Base-by-base conservation (phyloP, 1,140 invertebrate genomes). In the Aphis craccivora region DNA sequence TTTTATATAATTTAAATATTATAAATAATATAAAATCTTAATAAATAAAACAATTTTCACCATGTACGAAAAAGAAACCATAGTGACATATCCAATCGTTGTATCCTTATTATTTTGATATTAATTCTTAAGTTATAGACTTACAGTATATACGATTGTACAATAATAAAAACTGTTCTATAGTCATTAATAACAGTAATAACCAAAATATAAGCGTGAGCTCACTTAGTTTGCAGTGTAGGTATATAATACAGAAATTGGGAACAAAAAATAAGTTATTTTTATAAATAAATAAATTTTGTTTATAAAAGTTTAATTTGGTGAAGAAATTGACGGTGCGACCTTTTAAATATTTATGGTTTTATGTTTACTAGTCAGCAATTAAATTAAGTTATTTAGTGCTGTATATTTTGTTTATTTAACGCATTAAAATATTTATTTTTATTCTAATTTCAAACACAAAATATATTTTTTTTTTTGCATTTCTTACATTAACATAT, bases 1-100 rank as follows among this genome's bases (percentile, higher is more conserved):
- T 43, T 67, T 67, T 14, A 22, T 55, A 67, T 30, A 43, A 89
- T 89, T 87, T 87, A 48, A 87, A 88, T 88, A 51, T 55, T 40
- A 30, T 40, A 55, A 90, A 90, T 43, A 67, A 45, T 37, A 89
- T 0, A 23, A 89, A 43, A 90, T 43, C 20, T 8, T 55, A 43
- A 67, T 76, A n/a, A n/a, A 67, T 67, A 60, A 90, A 37, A 40
- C 37, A 25, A 43, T 67, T n/a, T 90, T 18, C 0, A 30, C 14
- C 48, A 14, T 48, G n/a, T 53, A 88, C 35, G 35, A 88, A 23
- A 88, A 76, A 76, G 8, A 60, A 2, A 60, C 55, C 23, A 60
- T 60, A 25, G 11, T 67, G 30, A 9, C 11, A 67, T 67, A n/a
- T 7, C 4, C 14, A 67, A 60, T 30, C n/a, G 0, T 30, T 5